These are phyloP conservation scores for Arctia plantaginis DNA, from an alignment of 2,888 invertebrate genomes.

Conservation along the genomic window DNA sequence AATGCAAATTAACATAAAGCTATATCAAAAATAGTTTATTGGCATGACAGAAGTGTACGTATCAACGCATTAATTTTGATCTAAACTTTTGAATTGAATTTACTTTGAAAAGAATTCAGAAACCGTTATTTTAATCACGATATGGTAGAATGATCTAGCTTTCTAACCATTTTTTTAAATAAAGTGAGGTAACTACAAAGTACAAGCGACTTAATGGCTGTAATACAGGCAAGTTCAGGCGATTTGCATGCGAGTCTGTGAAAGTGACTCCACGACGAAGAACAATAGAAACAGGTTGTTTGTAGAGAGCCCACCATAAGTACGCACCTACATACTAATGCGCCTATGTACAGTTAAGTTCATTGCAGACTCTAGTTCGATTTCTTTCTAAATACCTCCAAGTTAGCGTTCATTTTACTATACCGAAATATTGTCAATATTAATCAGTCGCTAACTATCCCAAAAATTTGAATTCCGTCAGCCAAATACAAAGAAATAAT, in stretches of 20 bases:
- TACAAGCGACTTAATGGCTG: constrained; percentile 44
- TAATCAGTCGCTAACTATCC: constrained; percentile 34
- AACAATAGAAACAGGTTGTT: constrained; percentile 62
- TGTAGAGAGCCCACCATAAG: constrained; percentile 53
- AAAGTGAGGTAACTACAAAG: constrained; percentile 33
- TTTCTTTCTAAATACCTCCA: constrained; percentile 35
- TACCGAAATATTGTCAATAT: constrained; percentile 12
- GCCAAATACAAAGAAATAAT: constrained; percentile 33
- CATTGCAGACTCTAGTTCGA: constrained; percentile 41
- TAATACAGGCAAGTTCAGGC: constrained; percentile 55
- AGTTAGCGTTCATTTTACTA: constrained; percentile 6
- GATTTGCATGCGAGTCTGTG: constrained; percentile 67
- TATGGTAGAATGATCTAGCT: constrained; percentile 22
- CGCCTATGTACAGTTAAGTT: constrained; percentile 47
- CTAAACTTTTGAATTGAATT: background rate
- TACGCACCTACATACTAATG: constrained; percentile 52
- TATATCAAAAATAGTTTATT: constrained; percentile 18
- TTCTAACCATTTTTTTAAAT: constrained; percentile 35
- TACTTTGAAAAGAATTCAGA: background rate
- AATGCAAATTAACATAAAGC: constrained; percentile 13
- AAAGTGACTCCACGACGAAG: constrained; percentile 61
- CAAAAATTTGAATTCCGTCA: constrained; percentile 36
- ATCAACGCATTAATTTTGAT: background rate
- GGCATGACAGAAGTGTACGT: background rate
- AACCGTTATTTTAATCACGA: background rate